These are phyloP conservation scores for Myotis planiceps DNA, from an alignment of 2,797 vertebrate genomes.

Conservation along the genomic window DNA sequence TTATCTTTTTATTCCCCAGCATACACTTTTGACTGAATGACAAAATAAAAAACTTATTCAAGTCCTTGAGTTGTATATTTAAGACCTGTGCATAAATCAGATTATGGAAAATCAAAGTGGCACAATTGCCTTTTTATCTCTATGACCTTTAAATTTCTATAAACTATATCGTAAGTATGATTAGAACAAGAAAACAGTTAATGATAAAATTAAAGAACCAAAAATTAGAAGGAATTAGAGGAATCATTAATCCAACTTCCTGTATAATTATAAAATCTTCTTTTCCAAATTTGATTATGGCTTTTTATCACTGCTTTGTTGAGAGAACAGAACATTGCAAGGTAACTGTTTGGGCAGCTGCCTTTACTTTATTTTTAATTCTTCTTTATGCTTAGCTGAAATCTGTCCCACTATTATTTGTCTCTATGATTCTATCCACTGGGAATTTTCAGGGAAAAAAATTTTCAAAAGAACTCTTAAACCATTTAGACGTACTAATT, in stretches of 20 bases:
- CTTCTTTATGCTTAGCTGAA: not conserved
- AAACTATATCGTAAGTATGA: not conserved
- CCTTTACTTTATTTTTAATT: constrained; percentile 13
- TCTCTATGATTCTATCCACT: not conserved
- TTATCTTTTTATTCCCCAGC: not conserved
- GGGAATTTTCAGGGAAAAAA: not conserved
- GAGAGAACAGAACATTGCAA: not conserved
- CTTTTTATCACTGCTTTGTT: not conserved
- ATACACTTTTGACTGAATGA: not conserved
- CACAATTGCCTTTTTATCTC: not conserved
- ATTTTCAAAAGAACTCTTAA: not conserved
- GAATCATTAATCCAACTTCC: not conserved
- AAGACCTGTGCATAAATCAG: not conserved
- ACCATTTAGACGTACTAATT: not conserved
- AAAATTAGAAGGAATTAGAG: not conserved
- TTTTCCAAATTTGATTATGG: not conserved
- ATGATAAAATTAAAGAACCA: not conserved
- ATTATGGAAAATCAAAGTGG: not conserved
- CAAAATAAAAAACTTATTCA: not conserved
- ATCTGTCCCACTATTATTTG: not conserved
- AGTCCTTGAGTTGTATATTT: not conserved
- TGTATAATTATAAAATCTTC: not conserved
- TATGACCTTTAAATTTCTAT: not conserved
- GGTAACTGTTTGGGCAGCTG: not conserved
- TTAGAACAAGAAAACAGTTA: not conserved